A percentile compares a stretch with the other conserved stretches of the same genome.
These are phyloP conservation scores for Cydia pomonella DNA, from an alignment of 1,140 invertebrate genomes.

Conservation along the genomic window DNA sequence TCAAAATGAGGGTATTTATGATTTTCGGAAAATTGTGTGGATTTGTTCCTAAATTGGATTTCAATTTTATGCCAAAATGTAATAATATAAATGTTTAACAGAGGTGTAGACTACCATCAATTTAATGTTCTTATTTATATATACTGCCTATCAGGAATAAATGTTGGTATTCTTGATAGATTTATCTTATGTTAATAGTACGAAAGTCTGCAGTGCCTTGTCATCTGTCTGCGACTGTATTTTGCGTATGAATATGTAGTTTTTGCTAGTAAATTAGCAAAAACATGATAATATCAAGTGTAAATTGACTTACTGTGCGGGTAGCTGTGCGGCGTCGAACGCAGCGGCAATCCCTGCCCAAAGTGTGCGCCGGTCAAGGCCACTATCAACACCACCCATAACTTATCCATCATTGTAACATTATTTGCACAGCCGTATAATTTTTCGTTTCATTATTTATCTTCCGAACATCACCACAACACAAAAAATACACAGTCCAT, in stretches of 20 bases:
- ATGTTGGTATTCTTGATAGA: neutral
- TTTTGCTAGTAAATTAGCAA: slow-evolving; percentile 30
- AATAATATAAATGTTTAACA: neutral
- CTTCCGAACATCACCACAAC: slow-evolving; percentile 77
- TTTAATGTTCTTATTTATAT: neutral
- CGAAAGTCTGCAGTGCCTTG: neutral
- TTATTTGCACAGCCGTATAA: slow-evolving; percentile 76
- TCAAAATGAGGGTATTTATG: neutral
- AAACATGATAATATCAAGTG: slow-evolving; percentile 47
- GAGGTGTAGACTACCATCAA: neutral
- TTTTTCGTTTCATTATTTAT: slow-evolving; percentile 78
- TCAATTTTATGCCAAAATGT: neutral
- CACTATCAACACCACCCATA: slow-evolving; percentile 74
- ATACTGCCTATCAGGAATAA: neutral
- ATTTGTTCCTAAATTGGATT: neutral
- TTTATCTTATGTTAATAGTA: neutral
- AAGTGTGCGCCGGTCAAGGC: slow-evolving; percentile 63
- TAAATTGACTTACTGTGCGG: slow-evolving; percentile 68
- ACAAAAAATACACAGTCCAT: slow-evolving; percentile 78
- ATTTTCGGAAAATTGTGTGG: neutral
- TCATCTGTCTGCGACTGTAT: neutral
- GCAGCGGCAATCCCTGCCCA: slow-evolving; percentile 66
- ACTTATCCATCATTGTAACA: slow-evolving; percentile 73
- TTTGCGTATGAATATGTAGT: neutral
- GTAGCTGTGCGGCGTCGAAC: slow-evolving; percentile 70